Evolutionary conservation across 2,113 vertebrate genomes (phyloP).

Genomic region (Oxyura jamaicensis): DNA sequence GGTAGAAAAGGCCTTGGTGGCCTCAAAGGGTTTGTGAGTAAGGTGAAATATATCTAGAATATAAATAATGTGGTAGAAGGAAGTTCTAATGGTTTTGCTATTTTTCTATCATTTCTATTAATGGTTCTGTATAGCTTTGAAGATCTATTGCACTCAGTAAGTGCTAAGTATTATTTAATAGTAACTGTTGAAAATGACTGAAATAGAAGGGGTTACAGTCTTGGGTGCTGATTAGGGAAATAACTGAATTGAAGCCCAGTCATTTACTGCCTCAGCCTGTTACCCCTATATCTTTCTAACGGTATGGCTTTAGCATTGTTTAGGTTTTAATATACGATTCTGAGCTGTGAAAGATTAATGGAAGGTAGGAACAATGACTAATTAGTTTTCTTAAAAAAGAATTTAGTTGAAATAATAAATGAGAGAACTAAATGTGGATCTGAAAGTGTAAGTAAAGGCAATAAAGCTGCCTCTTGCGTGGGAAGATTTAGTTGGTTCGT

Average conservation of each 20-base stretch:
- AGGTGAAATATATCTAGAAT: constrained; percentile 12
- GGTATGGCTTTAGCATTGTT: not conserved
- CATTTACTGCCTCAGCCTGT: not conserved
- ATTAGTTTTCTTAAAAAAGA: constrained; percentile 4
- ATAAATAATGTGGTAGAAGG: constrained; percentile 55
- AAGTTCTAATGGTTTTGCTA: constrained; percentile 65
- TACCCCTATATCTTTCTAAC: not conserved
- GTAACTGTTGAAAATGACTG: constrained; percentile 51
- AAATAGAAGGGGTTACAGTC: constrained; percentile 33
- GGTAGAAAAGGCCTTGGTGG: not conserved
- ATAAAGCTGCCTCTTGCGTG: not conserved
- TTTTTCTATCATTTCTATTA: constrained; percentile 62
- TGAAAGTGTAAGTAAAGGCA: not conserved
- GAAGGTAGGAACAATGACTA: not conserved
- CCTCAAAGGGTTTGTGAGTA: not conserved
- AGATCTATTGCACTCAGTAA: constrained; percentile 63
- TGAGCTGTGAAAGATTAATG: not conserved
- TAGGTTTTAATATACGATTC: not conserved
- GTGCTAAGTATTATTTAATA: constrained; percentile 73
- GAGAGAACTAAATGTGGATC: not conserved
- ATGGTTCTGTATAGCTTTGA: constrained; percentile 51
- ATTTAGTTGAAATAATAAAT: constrained; percentile 12
- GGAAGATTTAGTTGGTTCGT: not conserved
- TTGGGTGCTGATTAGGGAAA: constrained; percentile 30
- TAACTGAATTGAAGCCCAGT: constrained; percentile 1